Percentiles rank a stretch among this genome's conserved stretches.
Conservation (phyloP, 2,888 invertebrate species). For the Ditula angustiorana region DNA sequence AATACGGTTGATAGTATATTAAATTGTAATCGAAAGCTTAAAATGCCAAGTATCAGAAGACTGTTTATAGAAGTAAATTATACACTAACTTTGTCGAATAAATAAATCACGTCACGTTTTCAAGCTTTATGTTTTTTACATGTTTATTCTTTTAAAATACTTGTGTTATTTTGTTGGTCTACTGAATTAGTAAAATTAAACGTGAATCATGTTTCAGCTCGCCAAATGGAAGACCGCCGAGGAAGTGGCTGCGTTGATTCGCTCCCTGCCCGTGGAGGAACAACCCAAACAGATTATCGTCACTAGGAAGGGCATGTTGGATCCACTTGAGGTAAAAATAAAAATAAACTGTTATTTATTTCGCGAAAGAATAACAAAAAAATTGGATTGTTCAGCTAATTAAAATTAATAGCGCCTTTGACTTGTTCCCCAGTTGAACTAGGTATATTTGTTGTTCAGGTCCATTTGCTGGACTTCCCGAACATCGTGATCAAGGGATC, state of each 20-base stretch:
- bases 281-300: constrained; percentile 99
- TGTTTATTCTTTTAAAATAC: too few relatives aligned
- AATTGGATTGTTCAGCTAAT: too few relatives aligned
- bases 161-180: too few relatives aligned
- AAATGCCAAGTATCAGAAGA: too few relatives aligned
- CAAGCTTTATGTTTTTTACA: too few relatives aligned
- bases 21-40: too few relatives aligned
- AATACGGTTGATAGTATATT: too few relatives aligned
- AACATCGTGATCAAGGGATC: constrained; percentile 99
- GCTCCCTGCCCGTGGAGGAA: constrained; percentile 99
- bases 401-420: too few relatives aligned
- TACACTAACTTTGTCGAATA: constrained; percentile 18
- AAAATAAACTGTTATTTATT: too few relatives aligned
- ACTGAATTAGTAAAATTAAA: too few relatives aligned
- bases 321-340: constrained; percentile 97
- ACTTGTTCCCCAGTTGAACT: neutral
- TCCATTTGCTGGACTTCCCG: constrained; percentile 99
- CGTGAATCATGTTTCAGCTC: constrained; percentile 82
- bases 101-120: too few relatives aligned
- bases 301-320: constrained; percentile 99
- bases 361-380: too few relatives aligned
- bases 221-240: constrained; percentile 99
- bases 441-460: constrained; percentile 67
- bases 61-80: neutral
- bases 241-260: constrained; percentile 99